Evolutionary conservation across 2,888 invertebrate genomes (phyloP).

Genomic region (Trissoscelio sp.): DNA sequence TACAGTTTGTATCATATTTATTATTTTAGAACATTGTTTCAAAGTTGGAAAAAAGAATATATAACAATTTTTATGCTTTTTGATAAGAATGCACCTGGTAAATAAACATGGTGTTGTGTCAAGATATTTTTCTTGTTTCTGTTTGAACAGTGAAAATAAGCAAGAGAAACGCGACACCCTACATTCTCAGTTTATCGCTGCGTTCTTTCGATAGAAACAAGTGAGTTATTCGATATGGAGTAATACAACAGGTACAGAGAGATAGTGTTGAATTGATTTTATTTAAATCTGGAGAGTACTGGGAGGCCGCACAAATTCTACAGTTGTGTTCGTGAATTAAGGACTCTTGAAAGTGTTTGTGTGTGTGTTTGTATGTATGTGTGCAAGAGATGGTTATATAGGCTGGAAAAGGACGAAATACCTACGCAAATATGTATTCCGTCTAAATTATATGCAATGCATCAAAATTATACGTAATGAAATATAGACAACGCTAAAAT

Average conservation of each 20-base stretch:
- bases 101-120: conserved; percentile 1
- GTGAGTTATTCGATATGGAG: conserved; percentile 30
- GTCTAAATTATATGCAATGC: conserved; percentile 25
- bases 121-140: conserved; percentile 1
- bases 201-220: conserved; percentile 38
- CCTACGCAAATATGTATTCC: conserved; percentile 7
- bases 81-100: not conserved
- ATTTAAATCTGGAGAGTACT: conserved; percentile 27
- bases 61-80: not conserved
- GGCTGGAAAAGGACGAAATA: conserved; percentile 14
- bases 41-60: not conserved
- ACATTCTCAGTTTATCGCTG: conserved; percentile 29
- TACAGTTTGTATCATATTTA: not conserved
- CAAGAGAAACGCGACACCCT: not conserved
- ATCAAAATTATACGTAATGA: conserved; percentile 36
- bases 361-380: too few species aligned
- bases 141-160: conserved; percentile 20
- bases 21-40: not conserved
- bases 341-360: not conserved
- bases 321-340: not conserved
- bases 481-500: conserved; percentile 19
- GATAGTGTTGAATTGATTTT: conserved; percentile 32
- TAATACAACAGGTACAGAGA: conserved; percentile 10
- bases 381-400: not conserved
- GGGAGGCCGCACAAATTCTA: conserved; percentile 12